Evolutionary conservation across 2,113 vertebrate genomes (phyloP), one percentile per base, ranked within the genome.

Genomic region (Hypomesus transpacificus): DNA sequence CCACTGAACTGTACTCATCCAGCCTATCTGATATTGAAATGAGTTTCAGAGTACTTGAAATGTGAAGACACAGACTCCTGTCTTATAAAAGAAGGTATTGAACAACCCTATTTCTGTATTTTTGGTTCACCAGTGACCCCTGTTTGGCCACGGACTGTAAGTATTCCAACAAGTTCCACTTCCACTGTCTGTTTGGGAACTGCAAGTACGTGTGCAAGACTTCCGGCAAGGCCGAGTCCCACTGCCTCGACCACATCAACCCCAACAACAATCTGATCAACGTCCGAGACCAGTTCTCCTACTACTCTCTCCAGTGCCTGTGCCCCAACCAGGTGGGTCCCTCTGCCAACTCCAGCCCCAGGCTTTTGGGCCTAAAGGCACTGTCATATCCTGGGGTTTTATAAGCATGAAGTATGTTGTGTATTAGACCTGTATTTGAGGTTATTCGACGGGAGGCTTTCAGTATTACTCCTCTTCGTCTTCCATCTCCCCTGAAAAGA

Each of bases 151-250:
- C 96, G 0, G 97, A 99, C 92, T 99, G 97, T 90, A 99, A 99
- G 87, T 99, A 99, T 22, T 95, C 96, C 85, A 98, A 97, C 91
- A 98, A 98, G 90, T 98, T 98, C 91, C 97, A 99, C 91, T 99
- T 99, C 92, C 97, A 99, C 91, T 99, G 97, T 91, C 93, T 99
- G 85, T 99, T 98, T 63, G 97, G 97, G 80, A 98, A 97, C 88
- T 99, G 97, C 96, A 99, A 99, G 89, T 99, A 99, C 11, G 96
- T 99, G 78, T 99, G 97, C 89, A 99, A 99, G 89, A 98, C 96
- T 26, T 98, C 97, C 0, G 97, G 96, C 73, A 99, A 99, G 90
- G 97, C 97, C 0, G 97, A 99, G 85, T 98, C 97, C 72, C 97
- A 99, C 88, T 99, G 97, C 89, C 91, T 98, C 90, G 97, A 99